Evolutionary conservation across 2,113 vertebrate genomes (phyloP), one percentile per base, ranked within the genome.

Genomic region (Takifugu flavidus): DNA sequence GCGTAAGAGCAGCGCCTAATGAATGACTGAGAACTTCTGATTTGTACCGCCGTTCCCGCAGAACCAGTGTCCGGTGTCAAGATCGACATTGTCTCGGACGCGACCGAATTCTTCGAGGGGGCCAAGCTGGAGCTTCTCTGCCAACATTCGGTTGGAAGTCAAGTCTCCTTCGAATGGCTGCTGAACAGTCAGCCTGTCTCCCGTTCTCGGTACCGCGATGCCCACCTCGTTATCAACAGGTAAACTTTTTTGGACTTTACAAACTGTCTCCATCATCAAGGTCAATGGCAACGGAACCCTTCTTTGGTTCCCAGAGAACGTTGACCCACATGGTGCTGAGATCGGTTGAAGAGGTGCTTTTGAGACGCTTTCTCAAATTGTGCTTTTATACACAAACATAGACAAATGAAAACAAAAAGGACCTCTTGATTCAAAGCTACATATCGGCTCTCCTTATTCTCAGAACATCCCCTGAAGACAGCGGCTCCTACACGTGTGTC

Each of bases 151-250:
- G 31, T 34, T 29, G 90, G 90, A 56, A 90, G 13, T 26, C 11
- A 87, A 2, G 67, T 87, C 1, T 83, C 58, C 43, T 91, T 83
- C 56, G 26, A 63, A 0, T 92, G 91, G 91, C 49, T 79, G 11
- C 28, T 55, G 47, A 65, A 88, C n/a, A 67, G 42, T 13, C 51
- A 0, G 2, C 42, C n/a, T 13, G n/a, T 90, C 47, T 15, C 6
- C 25, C 28, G 0, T 0, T 67, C 82, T 42, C 51, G 2, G 6
- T 3, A 11, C 5, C 54, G 25, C 14, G 13, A 45, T 0, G 3
- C 49, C 5, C 15, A 4, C 7, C 66, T 89, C 25, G 5, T 1
- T 1, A 77, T 88, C 45, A 0, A 29, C 59, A 72, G 70, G 73
- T 82, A 27, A 65, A 77, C 43, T 20, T 20, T 20, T 20, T 20